Percentiles rank a stretch among this genome's conserved stretches.
Evolutionary conservation across 2,797 vertebrate species (phyloP).

Genomic region (Myotis findleyi): DNA sequence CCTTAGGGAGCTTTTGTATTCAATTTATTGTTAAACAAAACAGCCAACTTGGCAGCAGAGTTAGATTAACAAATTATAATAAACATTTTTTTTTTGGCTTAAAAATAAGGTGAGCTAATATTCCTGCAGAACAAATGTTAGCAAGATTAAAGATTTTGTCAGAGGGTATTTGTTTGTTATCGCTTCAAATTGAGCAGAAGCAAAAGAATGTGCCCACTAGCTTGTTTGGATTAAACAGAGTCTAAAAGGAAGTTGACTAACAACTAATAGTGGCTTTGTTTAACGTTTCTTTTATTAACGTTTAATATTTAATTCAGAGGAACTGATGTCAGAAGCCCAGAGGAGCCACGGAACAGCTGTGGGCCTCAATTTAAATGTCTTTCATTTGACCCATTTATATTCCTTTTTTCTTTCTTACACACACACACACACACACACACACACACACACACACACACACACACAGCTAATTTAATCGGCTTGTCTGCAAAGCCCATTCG

Average conservation of each 20-base stretch:
- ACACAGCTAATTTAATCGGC: neutral
- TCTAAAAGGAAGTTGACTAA: conserved; percentile 71
- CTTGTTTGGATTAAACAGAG: conserved; percentile 72
- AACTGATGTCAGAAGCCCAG: conserved; percentile 68
- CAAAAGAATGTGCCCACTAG: conserved; percentile 7
- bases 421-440: neutral
- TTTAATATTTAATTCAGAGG: conserved; percentile 79
- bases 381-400: conserved; percentile 69
- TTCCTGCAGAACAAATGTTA: conserved; percentile 80
- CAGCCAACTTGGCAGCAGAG: conserved; percentile 81
- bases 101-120: conserved; percentile 79
- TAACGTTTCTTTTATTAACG: conserved; percentile 81
- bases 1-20: conserved; percentile 85
- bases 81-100: conserved; percentile 41
- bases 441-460: conserved; percentile 47
- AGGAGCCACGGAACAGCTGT: conserved; percentile 52
- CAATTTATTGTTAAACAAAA: conserved; percentile 87
- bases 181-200: conserved; percentile 63
- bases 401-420: conserved; percentile 51
- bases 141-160: conserved; percentile 68
- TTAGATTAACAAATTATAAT: conserved; percentile 85
- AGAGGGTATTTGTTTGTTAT: conserved; percentile 76
- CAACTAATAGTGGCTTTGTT: conserved; percentile 69
- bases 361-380: conserved; percentile 63
- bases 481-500: conserved; percentile 11